Conservation (phyloP, 2,113 vertebrate genomes). For the Microcebus griseorufus region DNA sequence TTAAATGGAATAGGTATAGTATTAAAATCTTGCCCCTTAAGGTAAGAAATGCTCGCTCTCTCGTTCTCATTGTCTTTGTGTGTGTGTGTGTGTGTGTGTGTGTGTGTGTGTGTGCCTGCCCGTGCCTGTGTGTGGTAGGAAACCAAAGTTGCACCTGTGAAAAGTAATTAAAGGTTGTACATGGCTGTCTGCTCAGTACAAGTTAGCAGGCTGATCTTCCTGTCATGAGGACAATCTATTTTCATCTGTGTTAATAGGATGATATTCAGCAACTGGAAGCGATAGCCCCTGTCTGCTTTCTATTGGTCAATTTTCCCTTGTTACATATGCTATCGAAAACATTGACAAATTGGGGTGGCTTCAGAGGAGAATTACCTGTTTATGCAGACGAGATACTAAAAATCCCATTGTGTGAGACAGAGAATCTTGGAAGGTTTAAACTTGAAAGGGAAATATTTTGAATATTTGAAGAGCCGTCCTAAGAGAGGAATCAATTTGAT, state of each 20-base stretch:
- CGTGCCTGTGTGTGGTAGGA: neutral
- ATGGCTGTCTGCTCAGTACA: neutral
- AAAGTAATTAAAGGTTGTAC: conserved; percentile 1
- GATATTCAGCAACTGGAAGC: neutral
- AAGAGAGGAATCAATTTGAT: neutral
- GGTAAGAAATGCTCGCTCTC: neutral
- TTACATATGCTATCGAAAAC: neutral
- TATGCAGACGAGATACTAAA: neutral
- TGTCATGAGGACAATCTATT: neutral
- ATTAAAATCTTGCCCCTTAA: neutral
- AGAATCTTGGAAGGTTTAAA: neutral
- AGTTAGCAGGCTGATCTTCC: neutral
- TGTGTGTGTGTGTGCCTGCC: too few relatives aligned
- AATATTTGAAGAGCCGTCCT: neutral
- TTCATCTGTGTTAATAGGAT: neutral
- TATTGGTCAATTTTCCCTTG: neutral
- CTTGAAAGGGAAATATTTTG: neutral
- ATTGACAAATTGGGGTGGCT: neutral
- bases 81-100: neutral
- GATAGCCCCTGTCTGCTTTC: neutral
- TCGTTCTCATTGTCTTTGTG: neutral
- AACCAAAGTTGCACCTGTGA: neutral
- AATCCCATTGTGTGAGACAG: neutral
- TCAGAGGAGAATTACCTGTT: neutral
- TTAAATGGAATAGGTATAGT: neutral